Conservation (phyloP, 2,113 vertebrate species). For the Illadopsis cleaveri region DNA sequence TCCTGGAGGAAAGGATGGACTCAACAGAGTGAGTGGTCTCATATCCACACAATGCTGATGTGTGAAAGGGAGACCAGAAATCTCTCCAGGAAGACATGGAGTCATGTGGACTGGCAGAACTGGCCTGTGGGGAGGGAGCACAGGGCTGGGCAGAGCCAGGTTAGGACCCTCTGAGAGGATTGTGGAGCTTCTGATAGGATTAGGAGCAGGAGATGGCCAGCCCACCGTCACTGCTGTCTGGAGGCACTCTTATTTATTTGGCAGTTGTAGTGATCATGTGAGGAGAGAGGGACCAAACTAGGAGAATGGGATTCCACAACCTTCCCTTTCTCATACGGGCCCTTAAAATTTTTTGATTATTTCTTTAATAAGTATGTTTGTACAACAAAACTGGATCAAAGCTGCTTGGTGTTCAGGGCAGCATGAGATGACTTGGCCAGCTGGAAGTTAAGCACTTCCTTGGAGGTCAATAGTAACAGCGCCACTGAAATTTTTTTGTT, state of each 20-base stretch:
- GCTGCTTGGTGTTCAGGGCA: background rate
- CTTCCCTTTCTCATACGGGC: background rate
- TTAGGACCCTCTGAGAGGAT: background rate
- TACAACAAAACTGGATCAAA: background rate
- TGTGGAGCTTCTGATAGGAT: background rate
- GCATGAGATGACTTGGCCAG: background rate
- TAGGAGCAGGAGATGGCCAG: background rate
- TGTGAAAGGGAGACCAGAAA: background rate
- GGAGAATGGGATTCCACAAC: background rate
- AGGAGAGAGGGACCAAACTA: background rate
- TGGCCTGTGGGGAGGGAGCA: background rate
- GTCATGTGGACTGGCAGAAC: background rate
- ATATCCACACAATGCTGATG: accelerated
- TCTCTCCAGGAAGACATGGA: background rate
- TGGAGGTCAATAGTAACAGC: background rate
- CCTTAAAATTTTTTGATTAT: background rate
- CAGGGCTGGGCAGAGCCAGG: background rate
- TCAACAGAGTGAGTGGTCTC: accelerated
- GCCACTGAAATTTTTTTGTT: background rate
- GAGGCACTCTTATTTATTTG: background rate
- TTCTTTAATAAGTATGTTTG: background rate
- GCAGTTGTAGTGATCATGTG: background rate
- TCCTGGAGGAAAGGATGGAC: background rate
- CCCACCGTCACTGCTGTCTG: background rate
- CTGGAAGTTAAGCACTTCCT: background rate